Conservation (phyloP, 2,113 vertebrate genomes). For the Myotis brandtii region DNA sequence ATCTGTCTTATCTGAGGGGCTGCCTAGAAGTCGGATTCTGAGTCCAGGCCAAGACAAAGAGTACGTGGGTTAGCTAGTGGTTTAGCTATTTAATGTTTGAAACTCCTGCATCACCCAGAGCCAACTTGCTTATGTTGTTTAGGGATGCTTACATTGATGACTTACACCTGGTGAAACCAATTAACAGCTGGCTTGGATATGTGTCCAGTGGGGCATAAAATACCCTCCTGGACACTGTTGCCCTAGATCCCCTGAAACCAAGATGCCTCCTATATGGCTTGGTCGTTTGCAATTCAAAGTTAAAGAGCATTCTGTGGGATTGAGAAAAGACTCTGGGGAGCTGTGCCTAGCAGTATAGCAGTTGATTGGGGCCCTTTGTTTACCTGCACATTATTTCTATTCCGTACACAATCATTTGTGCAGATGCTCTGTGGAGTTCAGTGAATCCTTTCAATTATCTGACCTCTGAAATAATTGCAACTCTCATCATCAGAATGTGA, state of each 20-base stretch:
- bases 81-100: not conserved
- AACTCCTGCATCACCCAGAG: not conserved
- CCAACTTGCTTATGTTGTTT: not conserved
- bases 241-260: not conserved
- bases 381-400: not conserved
- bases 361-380: not conserved
- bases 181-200: not conserved
- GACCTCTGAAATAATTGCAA: not conserved
- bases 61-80: not conserved
- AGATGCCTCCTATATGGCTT: not conserved
- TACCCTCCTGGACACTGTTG: not conserved
- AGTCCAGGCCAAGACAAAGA: not conserved
- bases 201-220: not conserved
- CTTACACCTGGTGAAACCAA: not conserved
- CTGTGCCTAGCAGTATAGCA: not conserved
- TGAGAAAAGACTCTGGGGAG: not conserved
- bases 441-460: slow-evolving; percentile 23
- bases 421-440: not conserved
- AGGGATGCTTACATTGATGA: not conserved
- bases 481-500: not conserved
- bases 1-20: not conserved
- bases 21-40: not conserved
- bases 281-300: not conserved
- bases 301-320: not conserved
- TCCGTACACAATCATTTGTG: not conserved